phyloP scores from a whole-genome alignment of 2,797 vertebrate species.

The Pogonophryne albipinna region DNA sequence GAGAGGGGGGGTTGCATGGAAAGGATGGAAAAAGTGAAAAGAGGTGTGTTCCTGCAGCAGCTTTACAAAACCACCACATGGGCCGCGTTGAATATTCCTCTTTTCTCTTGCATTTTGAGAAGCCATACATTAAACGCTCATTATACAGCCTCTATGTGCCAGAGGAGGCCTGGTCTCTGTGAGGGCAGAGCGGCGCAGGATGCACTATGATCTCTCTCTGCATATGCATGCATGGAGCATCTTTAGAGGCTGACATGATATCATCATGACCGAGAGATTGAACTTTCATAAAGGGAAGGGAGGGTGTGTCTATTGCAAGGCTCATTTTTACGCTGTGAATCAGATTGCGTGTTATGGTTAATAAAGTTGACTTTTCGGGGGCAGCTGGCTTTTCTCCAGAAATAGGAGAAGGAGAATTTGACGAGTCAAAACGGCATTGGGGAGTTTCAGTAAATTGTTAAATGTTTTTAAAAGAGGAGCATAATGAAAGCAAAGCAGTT shows the following conservation, averaged over 20 bases:
- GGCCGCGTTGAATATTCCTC: slow-evolving; percentile 82
- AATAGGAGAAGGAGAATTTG: background rate
- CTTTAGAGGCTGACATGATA: slow-evolving; percentile 77
- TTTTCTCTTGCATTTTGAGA: slow-evolving; percentile 78
- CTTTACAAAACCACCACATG: slow-evolving; percentile 87
- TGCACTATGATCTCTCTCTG: slow-evolving; percentile 77
- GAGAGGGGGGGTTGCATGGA: slow-evolving; percentile 41
- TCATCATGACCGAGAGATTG: slow-evolving; percentile 76
- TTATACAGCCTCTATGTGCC: slow-evolving; percentile 82
- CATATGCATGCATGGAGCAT: slow-evolving; percentile 83
- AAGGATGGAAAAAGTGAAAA: slow-evolving; percentile 75
- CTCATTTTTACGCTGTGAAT: slow-evolving; percentile 53
- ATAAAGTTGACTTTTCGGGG: slow-evolving; percentile 35
- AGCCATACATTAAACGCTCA: slow-evolving; percentile 87
- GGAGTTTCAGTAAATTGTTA: background rate
- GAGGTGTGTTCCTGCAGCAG: slow-evolving; percentile 77
- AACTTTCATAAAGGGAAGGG: slow-evolving; percentile 76
- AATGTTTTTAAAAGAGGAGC: no score
- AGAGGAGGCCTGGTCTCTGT: slow-evolving; percentile 54
- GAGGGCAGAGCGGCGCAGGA: slow-evolving; percentile 67
- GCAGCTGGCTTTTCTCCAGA: background rate
- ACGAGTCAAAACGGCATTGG: background rate
- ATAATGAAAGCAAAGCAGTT: background rate
- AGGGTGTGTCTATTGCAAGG: slow-evolving; percentile 58
- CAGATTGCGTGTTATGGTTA: slow-evolving; percentile 48